Evolutionary conservation across 2,113 vertebrate species (phyloP), one percentile per base, ranked within the genome.

Genomic region (Catharus bicknelli): DNA sequence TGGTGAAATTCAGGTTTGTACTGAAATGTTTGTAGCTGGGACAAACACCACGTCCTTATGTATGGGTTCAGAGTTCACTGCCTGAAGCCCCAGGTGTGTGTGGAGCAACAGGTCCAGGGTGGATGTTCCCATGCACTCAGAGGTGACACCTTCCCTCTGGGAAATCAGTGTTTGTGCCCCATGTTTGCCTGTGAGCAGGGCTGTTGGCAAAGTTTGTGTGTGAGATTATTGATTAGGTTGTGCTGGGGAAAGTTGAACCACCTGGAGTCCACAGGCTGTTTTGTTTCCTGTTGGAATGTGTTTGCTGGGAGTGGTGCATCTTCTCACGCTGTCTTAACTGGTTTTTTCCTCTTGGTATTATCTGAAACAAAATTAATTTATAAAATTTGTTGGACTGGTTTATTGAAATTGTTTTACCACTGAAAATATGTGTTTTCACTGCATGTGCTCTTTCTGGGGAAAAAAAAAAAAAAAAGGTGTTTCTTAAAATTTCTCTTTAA

Each of bases 61-160:
- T 18, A 11, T 7, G 27, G 51, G 47, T 38, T 74, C 76, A 62
- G 63, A 34, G 55, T 67, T 75, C 47, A 32, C 18, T 36, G 23
- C 32, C 48, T 48, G 43, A 30, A 70, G 61, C 7, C 21, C 10
- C 66, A 58, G 45, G 5, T 14, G 23, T 22, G 18, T 0, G 1
- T 2, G 15, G 64, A 70, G 53, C n/a, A 70, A 19, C 0, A 0
- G 3, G 38, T 13, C 67, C 14, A 5, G 0, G 1, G 12, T 5
- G n/a, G 20, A 11, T 69, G 68, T 58, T 85, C 47, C 83, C 47
- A 26, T 12, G 25, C 25, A 17, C 36, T 59, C 73, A 36, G 38
- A 83, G 25, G 16, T 43, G 14, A 48, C 27, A 53, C 45, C 25
- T 73, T 76, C 30, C 30, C 36, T 16, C 50, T 62, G 50, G 54